Base-by-base conservation (phyloP, 2,113 vertebrate species). In the Cololabis saira region DNA sequence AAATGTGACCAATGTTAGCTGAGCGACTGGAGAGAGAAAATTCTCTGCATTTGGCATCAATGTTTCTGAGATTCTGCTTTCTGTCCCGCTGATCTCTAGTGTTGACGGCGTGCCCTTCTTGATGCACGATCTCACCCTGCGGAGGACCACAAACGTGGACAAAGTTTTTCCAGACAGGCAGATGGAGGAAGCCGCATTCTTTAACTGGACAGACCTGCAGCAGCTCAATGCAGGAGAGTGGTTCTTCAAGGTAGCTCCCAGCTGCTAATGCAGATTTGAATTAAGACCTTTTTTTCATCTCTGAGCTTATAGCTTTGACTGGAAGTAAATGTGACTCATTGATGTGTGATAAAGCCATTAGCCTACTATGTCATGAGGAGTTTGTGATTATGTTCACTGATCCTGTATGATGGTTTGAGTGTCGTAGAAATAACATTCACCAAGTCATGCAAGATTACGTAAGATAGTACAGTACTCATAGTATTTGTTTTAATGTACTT, bases 151-250 rank as follows among this genome's bases (percentile, higher is more conserved):
- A 1, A 92, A 98, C 0, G 93, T 99, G 53, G 90, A 91, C 17
- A 88, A 90, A 33, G 68, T 93, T 41, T 97, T 97, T 15, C 96
- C 96, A 0, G 93, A 95, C 57, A 74, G 96, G 1, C 91, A 90
- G 42, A 81, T 61, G 0, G 76, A 92, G 0, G 94, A 95, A 0
- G 93, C 93, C 30, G 93, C 95, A 40, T 83, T 90, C 90, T 94
- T 98, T 90, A 99, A 99, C 94, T 99, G 97, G 98, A 98, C 97
- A 0, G 90, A 95, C 73, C 90, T 99, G 63, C 91, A 94, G 66
- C 91, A 88, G 43, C 95, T 99, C 57, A 99, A 96, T 0, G 94
- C 98, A 0, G 98, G 98, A 18, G 91, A 90, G 65, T 99, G 97
- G 98, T 99, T 98, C 90, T 88, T 98, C 8, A 91, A 92, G 96